Percentiles rank a stretch among this genome's conserved stretches.
Evolutionary conservation across 2,113 vertebrate species (phyloP).

Genomic region (Cyphomyrus discorhynchus): DNA sequence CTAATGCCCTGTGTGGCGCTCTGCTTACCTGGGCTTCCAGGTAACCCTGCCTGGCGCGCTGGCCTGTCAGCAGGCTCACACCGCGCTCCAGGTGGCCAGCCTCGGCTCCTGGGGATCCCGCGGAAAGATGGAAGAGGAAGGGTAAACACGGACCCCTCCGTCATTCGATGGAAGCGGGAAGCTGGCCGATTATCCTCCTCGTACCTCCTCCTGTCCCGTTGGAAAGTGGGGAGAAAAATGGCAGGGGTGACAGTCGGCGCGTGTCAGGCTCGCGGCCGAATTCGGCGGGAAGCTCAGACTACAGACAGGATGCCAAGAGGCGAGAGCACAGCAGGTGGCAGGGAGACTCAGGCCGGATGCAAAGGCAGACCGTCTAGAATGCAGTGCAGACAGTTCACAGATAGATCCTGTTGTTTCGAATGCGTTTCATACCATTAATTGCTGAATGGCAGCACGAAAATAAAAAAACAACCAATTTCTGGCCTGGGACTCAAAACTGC

Average conservation of each 20-base stretch:
- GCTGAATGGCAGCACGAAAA: neutral
- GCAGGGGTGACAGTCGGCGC: neutral
- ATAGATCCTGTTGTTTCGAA: neutral
- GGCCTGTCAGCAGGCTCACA: neutral
- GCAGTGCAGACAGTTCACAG: neutral
- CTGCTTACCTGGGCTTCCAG: conserved; percentile 38
- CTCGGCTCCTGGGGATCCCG: neutral
- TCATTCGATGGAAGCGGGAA: conserved; percentile 22
- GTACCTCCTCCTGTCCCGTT: neutral
- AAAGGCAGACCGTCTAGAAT: neutral
- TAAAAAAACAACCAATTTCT: neutral
- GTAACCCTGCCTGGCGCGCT: conserved; percentile 34
- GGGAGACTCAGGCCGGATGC: neutral
- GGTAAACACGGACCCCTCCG: neutral
- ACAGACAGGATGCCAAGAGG: neutral
- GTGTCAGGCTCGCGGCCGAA: neutral
- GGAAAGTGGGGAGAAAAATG: neutral
- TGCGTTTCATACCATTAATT: neutral
- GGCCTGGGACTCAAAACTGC: conserved; percentile 18
- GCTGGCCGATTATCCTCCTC: conserved; percentile 7
- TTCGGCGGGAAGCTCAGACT: neutral
- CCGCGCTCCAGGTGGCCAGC: neutral
- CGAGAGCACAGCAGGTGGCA: neutral
- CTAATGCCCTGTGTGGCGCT: conserved; percentile 33
- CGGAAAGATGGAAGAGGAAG: neutral